Conservation (phyloP, 1,140 invertebrate species). For the Arctopsyche grandis region DNA sequence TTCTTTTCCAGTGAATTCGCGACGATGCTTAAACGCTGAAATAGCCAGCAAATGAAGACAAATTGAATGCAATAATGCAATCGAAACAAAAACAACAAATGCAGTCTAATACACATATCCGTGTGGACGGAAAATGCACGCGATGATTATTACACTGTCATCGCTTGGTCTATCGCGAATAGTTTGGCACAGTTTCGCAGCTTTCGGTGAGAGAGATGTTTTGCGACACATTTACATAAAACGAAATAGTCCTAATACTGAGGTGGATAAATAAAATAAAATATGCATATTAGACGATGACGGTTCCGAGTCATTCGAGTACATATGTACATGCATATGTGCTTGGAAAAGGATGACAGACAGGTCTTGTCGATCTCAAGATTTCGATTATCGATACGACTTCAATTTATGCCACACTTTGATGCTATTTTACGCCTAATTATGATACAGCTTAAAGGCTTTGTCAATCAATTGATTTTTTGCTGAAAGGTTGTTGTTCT, state of each 20-base stretch:
- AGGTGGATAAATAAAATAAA: too few relatives aligned
- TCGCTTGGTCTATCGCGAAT: too few relatives aligned
- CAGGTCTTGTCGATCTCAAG: background rate
- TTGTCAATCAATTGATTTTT: constrained; percentile 24
- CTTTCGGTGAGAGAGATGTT: too few relatives aligned
- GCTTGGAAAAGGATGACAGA: background rate
- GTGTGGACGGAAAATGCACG: too few relatives aligned
- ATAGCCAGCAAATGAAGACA: constrained; percentile 3
- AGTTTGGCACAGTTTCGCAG: too few relatives aligned
- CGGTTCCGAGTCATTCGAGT: background rate
- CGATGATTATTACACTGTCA: too few relatives aligned
- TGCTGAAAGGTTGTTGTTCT: too few relatives aligned
- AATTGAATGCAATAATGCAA: background rate
- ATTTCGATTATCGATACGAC: constrained; percentile 4
- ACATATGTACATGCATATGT: background rate
- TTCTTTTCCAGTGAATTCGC: background rate
- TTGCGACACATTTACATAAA: too few relatives aligned
- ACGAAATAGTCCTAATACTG: too few relatives aligned
- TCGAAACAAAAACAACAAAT: too few relatives aligned
- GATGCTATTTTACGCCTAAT: constrained; percentile 14
- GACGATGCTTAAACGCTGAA: background rate
- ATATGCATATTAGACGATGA: too few relatives aligned
- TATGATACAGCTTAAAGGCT: constrained; percentile 8
- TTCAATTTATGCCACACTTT: background rate
- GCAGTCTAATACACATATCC: too few relatives aligned